Conservation (phyloP, 2,888 invertebrate species). For the Tachina fera region DNA sequence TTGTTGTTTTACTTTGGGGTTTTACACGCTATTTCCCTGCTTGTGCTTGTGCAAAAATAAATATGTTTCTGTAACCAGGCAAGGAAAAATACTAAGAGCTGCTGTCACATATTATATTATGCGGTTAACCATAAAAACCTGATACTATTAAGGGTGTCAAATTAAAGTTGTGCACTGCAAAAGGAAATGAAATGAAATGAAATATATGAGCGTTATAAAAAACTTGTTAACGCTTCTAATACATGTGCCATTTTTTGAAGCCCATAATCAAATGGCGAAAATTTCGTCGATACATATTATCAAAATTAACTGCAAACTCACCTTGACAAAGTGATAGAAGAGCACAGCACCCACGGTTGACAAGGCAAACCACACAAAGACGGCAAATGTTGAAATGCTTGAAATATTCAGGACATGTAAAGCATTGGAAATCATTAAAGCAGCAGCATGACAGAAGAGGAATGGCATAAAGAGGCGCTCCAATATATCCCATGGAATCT, state of each 20-base stretch:
- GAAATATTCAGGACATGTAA: conserved; percentile 89
- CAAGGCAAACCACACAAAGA: conserved; percentile 90
- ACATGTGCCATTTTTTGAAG: too few relatives aligned
- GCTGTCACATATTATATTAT: conserved; percentile 56
- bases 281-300: too few relatives aligned
- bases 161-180: conserved; percentile 57
- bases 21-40: neutral
- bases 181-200: neutral
- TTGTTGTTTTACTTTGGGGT: conserved; percentile 25
- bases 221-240: too few relatives aligned
- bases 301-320: conserved; percentile 82
- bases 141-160: conserved; percentile 70
- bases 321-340: conserved; percentile 94
- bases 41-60: neutral
- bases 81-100: neutral
- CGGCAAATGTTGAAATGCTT: conserved; percentile 89
- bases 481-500: conserved; percentile 88
- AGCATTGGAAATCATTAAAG: conserved; percentile 89
- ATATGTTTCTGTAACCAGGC: neutral
- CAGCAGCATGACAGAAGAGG: conserved; percentile 91
- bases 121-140: conserved; percentile 70
- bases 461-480: conserved; percentile 90
- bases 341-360: conserved; percentile 89
- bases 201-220: too few relatives aligned
- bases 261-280: too few relatives aligned